These are phyloP conservation scores for Lophotis ruficrista DNA, from an alignment of 2,113 vertebrate species.

Conservation along the genomic window DNA sequence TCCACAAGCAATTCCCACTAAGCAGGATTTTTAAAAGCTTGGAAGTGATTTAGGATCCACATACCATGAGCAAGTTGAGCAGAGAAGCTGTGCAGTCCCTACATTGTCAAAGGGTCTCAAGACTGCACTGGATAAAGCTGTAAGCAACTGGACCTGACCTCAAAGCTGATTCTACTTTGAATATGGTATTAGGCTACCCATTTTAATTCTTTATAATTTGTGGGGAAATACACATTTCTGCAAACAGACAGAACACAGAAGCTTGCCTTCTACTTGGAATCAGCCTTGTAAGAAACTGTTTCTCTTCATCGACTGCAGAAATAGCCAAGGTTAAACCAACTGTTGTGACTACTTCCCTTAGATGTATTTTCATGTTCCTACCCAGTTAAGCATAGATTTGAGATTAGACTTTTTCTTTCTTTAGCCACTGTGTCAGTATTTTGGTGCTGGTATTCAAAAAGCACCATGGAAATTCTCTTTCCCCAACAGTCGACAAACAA, in stretches of 20 bases:
- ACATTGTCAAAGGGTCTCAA: background rate
- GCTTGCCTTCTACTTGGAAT: background rate
- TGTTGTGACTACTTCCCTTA: background rate
- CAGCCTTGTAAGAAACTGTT: background rate
- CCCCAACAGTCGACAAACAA: no score
- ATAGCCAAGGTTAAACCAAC: background rate
- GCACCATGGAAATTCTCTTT: background rate
- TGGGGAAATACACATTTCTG: background rate
- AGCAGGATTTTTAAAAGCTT: background rate
- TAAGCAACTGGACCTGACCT: background rate
- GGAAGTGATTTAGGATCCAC: background rate
- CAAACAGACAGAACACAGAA: background rate
- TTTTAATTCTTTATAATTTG: background rate
- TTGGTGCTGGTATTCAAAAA: background rate
- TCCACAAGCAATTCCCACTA: background rate
- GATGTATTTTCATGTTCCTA: background rate
- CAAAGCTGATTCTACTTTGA: background rate
- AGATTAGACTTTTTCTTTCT: background rate
- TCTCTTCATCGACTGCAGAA: background rate
- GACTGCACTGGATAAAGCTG: background rate
- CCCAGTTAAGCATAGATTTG: background rate
- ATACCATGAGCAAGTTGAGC: background rate
- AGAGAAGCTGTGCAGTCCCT: background rate
- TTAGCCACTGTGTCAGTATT: background rate
- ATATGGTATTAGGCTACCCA: background rate